phyloP scores from a whole-genome alignment of 2,113 vertebrate genomes.

The Triplophysa rosa region DNA sequence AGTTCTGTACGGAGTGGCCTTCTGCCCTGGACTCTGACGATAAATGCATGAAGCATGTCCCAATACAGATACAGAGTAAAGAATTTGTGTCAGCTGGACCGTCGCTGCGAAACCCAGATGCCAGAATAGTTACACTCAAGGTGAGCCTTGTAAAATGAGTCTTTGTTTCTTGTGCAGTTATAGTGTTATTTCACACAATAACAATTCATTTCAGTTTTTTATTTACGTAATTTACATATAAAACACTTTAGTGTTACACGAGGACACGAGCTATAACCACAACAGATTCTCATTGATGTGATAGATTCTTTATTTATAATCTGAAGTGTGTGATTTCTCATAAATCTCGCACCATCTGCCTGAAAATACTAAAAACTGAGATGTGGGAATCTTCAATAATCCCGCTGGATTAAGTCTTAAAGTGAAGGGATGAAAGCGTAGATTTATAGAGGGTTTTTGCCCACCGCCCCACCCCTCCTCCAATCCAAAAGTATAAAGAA shows the following conservation, averaged over 20 bases:
- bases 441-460: conserved; percentile 37
- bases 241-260: neutral
- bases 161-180: too few relatives aligned
- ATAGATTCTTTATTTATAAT: conserved; percentile 28
- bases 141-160: conserved; percentile 71
- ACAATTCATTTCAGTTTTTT: too few relatives aligned
- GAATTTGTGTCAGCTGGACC: conserved; percentile 85
- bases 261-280: neutral
- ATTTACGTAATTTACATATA: too few relatives aligned
- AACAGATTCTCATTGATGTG: neutral
- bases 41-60: conserved; percentile 84
- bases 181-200: too few relatives aligned
- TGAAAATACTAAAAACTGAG: conserved; percentile 58
- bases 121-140: conserved; percentile 81
- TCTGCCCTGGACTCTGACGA: conserved; percentile 79
- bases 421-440: conserved; percentile 41
- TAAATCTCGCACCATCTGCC: conserved; percentile 66
- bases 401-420: conserved; percentile 65
- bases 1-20: conserved; percentile 95
- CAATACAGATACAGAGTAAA: conserved; percentile 80
- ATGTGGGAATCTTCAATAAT: conserved; percentile 65
- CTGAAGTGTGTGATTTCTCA: conserved; percentile 27
- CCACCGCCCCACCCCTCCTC: neutral
- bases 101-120: conserved; percentile 85
- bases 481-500: neutral